phyloP scores from a whole-genome alignment of 1,140 invertebrate genomes.

The Hyles vespertilio region DNA sequence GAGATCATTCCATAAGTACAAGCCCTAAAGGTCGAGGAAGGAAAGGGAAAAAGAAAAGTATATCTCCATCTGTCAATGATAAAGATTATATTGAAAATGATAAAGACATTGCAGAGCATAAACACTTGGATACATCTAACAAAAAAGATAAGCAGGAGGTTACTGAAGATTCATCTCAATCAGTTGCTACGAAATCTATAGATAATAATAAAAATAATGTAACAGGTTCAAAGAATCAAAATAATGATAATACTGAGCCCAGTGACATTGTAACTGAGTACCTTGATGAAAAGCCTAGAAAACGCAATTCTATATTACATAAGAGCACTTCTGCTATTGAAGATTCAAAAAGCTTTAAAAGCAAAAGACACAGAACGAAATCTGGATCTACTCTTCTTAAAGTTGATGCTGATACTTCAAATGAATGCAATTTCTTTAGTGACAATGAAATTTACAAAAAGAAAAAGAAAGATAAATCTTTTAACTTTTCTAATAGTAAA shows the following conservation, averaged over 20 bases:
- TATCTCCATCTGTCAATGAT: constrained; percentile 5
- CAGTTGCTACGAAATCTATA: background rate
- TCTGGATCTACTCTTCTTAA: constrained; percentile 40
- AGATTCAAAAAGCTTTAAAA: constrained; percentile 22
- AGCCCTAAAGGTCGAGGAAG: constrained; percentile 32
- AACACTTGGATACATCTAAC: background rate
- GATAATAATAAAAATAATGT: background rate
- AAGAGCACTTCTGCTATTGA: constrained; percentile 38
- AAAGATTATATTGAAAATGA: constrained; percentile 10
- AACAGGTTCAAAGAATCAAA: background rate
- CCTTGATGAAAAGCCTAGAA: constrained; percentile 26
- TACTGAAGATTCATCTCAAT: background rate
- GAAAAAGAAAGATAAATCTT: constrained; percentile 25
- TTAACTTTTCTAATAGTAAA: background rate
- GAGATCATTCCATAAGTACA: constrained; percentile 26
- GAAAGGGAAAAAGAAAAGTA: constrained; percentile 5
- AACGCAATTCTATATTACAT: constrained; percentile 23
- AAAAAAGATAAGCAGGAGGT: background rate
- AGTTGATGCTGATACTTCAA: constrained; percentile 2
- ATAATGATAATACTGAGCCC: background rate
- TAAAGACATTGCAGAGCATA: constrained; percentile 5
- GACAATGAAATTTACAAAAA: constrained; percentile 49
- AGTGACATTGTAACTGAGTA: constrained; percentile 29
- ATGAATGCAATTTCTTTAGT: constrained; percentile 41
- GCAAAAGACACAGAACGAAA: constrained; percentile 48